phyloP scores from a whole-genome alignment of 2,797 vertebrate species.

The Otus scops region DNA sequence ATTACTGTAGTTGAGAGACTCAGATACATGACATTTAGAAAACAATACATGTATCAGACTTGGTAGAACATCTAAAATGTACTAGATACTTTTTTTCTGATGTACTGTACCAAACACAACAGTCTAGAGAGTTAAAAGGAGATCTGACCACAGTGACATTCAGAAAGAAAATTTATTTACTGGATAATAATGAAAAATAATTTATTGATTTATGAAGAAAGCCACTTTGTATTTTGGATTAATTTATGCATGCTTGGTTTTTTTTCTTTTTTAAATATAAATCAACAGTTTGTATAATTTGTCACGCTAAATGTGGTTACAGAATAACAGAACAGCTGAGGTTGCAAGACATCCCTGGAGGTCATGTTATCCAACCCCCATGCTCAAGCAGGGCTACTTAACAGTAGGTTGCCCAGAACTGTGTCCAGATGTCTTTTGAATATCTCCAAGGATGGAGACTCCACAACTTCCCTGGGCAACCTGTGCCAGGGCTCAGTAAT shows the following conservation, averaged over 20 bases:
- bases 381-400: background rate
- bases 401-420: background rate
- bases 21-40: background rate
- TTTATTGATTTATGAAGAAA: background rate
- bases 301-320: background rate
- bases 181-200: background rate
- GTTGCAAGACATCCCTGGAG: background rate
- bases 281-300: background rate
- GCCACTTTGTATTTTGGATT: background rate
- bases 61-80: background rate
- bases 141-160: background rate
- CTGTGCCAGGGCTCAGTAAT: too few relatives aligned
- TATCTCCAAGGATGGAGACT: background rate
- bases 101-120: background rate
- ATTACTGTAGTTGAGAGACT: background rate
- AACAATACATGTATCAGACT: background rate
- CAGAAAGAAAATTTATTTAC: background rate
- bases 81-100: background rate
- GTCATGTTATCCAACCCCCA: background rate
- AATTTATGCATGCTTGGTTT: background rate
- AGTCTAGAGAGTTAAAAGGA: background rate
- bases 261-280: background rate
- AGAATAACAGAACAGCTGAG: background rate
- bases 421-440: background rate
- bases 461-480: too few relatives aligned